phyloP scores from a whole-genome alignment of 2,113 vertebrate genomes.

The Oreochromis spilurus region DNA sequence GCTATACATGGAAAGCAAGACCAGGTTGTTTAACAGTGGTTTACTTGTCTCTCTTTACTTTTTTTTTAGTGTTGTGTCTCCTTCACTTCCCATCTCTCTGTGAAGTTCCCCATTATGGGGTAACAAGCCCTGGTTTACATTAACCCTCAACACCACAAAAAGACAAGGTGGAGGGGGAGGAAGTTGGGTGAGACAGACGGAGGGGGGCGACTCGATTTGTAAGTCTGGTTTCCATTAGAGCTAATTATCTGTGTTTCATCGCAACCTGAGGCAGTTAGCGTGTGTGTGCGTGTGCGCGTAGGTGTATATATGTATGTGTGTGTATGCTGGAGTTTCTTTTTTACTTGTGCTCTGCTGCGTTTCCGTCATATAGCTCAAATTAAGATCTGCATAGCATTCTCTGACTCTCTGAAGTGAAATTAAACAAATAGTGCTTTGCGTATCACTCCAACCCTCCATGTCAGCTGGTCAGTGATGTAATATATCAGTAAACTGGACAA shows the following conservation, averaged over 20 bases:
- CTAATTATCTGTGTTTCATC: slow-evolving; percentile 99
- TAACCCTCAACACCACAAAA: slow-evolving; percentile 61
- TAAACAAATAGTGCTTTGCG: background rate
- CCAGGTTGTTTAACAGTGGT: background rate
- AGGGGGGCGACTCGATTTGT: slow-evolving; percentile 58
- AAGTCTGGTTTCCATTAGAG: slow-evolving; percentile 96
- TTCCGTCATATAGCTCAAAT: slow-evolving; percentile 7
- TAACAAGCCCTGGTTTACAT: slow-evolving; percentile 69
- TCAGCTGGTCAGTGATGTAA: background rate
- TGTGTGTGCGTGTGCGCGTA: background rate
- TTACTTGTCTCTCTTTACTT: slow-evolving; percentile 16
- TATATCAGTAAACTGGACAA: background rate
- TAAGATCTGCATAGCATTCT: background rate
- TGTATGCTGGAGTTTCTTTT: background rate
- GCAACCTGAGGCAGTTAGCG: slow-evolving; percentile 78
- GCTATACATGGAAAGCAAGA: background rate
- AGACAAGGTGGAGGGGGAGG: slow-evolving; percentile 21
- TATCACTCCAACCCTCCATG: background rate
- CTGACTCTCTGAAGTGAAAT: background rate
- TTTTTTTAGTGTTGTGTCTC: slow-evolving; percentile 7
- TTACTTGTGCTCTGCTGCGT: background rate
- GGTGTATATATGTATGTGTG: background rate
- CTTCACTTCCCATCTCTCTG: slow-evolving; percentile 16
- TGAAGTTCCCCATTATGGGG: slow-evolving; percentile 49
- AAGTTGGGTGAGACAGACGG: slow-evolving; percentile 20